Evolutionary conservation across 2,888 invertebrate species (phyloP), one percentile per base, ranked within the genome.

Genomic region (Argyresthia goedartella): DNA sequence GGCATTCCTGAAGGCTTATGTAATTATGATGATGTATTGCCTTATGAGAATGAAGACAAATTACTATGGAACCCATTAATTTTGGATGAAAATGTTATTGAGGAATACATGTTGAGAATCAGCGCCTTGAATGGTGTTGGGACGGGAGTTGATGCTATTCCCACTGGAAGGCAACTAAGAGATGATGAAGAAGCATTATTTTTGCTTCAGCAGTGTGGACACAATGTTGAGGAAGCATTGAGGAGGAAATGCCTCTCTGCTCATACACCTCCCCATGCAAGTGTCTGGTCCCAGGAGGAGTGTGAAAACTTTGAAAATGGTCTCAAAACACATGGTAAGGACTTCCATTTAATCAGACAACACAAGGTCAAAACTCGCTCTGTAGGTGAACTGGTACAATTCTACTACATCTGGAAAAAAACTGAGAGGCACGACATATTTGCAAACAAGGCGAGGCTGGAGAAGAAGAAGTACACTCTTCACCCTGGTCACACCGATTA

Each of bases 351-450:
- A 58, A 98, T 99, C 69, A 94, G 96, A 66, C 95, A 95, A 70
- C 93, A 96, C 69, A 97, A 97, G 89, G 97, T 98, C 48, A 89
- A 95, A 63, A 97, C 98, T 53, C 89, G 98, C 61, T 95, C 97
- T 8, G 97, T 99, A 45, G 96, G 98, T 36, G 99, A 99, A 79
- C 87, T 99, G 56, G 97, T 99, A 11, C 97, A 98, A 72, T 99
- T 99, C 85, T 95, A 95, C 77, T 95, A 95, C 66, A 89, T 98
- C 52, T 99, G 99, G 99, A 99, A 99, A 81, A 99, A 99, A 81
- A 98, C 98, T 33, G 98, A 98, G 70, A 89, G 99, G 14, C 97
- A 98, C 76, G 99, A 99, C 80, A 93, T 92, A 64, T 93, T 92
- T 72, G 96, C 96, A 0, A 94, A 95, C 71, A 95, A 95, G 77